These are phyloP conservation scores for Hippocampus mohnikei DNA, from an alignment of 2,113 vertebrate genomes.

Conservation along the genomic window DNA sequence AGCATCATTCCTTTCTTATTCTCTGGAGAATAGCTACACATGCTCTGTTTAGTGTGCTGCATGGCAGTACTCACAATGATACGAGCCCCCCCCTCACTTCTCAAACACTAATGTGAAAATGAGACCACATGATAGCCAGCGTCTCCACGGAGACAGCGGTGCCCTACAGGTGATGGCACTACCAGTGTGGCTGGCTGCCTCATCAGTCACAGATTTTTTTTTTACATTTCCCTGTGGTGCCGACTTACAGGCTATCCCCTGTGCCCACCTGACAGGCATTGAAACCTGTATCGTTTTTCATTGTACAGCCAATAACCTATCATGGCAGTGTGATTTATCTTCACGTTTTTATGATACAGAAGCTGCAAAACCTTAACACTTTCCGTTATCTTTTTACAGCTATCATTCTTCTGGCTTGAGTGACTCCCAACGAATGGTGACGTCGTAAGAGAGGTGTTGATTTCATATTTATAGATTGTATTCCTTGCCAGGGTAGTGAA, in stretches of 20 bases:
- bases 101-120: conserved; percentile 14
- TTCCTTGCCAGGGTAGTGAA: conserved; percentile 12
- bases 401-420: conserved; percentile 37
- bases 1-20: conserved; percentile 1
- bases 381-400: conserved; percentile 39
- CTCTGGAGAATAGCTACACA: conserved; percentile 9
- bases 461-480: conserved; percentile 29
- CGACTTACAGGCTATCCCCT: conserved; percentile 25
- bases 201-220: conserved; percentile 36
- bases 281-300: conserved; percentile 41
- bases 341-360: conserved; percentile 44
- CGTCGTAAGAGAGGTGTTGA: neutral
- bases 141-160: conserved; percentile 22
- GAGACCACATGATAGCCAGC: conserved; percentile 6
- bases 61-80: neutral
- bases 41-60: conserved; percentile 10
- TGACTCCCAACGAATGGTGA: conserved; percentile 22
- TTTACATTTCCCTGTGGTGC: conserved; percentile 33
- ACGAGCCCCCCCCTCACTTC: neutral
- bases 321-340: conserved; percentile 37
- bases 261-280: conserved; percentile 32
- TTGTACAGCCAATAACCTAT: conserved; percentile 33
- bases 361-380: conserved; percentile 22
- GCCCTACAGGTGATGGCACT: conserved; percentile 48
- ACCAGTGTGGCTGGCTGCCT: conserved; percentile 16